Evolutionary conservation across 1,140 invertebrate species (phyloP).

Genomic region (Bombus haemorrhoidalis): DNA sequence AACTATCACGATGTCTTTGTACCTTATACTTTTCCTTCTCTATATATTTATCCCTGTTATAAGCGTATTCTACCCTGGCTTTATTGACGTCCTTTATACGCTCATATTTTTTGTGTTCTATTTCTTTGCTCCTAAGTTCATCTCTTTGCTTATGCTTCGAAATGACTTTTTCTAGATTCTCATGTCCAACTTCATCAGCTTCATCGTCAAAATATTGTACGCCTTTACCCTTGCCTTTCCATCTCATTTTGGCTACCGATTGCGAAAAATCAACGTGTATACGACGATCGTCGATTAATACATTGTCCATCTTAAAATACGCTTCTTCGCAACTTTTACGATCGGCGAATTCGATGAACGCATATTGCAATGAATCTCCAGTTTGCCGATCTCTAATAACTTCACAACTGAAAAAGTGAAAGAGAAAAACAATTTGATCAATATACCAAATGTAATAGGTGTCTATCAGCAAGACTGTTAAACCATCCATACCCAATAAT

Average conservation of each 20-base stretch:
- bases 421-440: conserved; percentile 29
- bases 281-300: conserved; percentile 98
- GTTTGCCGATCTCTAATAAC: conserved; percentile 97
- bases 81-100: conserved; percentile 41
- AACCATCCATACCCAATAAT: conserved; percentile 86
- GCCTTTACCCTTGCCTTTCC: conserved; percentile 92
- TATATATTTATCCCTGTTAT: conserved; percentile 8
- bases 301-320: conserved; percentile 99
- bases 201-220: conserved; percentile 73
- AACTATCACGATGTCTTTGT: conserved; percentile 5
- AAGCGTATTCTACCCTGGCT: not conserved
- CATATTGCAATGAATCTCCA: conserved; percentile 98
- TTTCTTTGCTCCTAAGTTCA: conserved; percentile 23
- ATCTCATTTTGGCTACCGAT: conserved; percentile 96
- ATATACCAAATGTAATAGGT: not conserved
- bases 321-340: conserved; percentile 98
- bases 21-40: conserved; percentile 23
- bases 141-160: conserved; percentile 31
- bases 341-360: conserved; percentile 99
- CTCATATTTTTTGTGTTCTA: conserved; percentile 56
- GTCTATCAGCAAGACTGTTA: conserved; percentile 8
- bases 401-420: conserved; percentile 90
- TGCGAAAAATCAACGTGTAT: conserved; percentile 99
- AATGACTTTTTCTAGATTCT: not conserved
- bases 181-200: conserved; percentile 34